Conservation (phyloP, 2,888 invertebrate genomes). For the Cephus runcator region DNA sequence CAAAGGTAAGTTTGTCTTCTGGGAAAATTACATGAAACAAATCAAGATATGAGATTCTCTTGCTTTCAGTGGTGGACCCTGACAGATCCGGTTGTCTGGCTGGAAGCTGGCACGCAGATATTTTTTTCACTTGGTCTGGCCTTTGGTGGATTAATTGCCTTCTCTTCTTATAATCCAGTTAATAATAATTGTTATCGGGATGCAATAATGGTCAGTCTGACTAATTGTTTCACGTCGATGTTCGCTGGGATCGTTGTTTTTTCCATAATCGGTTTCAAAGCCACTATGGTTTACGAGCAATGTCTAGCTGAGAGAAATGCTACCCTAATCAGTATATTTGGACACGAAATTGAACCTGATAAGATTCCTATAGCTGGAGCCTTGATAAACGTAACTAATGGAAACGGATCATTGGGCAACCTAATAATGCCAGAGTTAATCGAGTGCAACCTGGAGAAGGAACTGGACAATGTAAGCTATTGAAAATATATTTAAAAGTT, state of each 20-base stretch:
- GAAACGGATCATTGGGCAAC: slow-evolving; percentile 70
- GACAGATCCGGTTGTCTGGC: slow-evolving; percentile 94
- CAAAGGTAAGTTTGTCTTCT: slow-evolving; percentile 70
- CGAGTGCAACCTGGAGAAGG: slow-evolving; percentile 85
- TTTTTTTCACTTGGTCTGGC: slow-evolving; percentile 96
- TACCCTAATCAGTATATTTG: slow-evolving; percentile 71
- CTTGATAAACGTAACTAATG: slow-evolving; percentile 67
- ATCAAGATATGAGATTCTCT: slow-evolving; percentile 3
- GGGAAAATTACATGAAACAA: not conserved
- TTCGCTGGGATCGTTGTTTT: slow-evolving; percentile 97
- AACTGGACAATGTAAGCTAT: slow-evolving; percentile 84
- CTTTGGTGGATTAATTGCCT: slow-evolving; percentile 95
- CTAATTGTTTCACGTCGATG: slow-evolving; percentile 95
- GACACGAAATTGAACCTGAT: slow-evolving; percentile 66
- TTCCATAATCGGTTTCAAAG: slow-evolving; percentile 94
- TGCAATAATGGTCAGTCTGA: slow-evolving; percentile 90
- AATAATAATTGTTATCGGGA: slow-evolving; percentile 97
- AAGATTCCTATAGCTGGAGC: slow-evolving; percentile 71
- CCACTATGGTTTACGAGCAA: slow-evolving; percentile 83
- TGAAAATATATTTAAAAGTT: not conserved
- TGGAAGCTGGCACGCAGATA: slow-evolving; percentile 97
- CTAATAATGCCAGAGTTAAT: slow-evolving; percentile 76
- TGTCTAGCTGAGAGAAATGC: slow-evolving; percentile 75
- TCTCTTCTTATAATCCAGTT: slow-evolving; percentile 95
- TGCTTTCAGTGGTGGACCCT: slow-evolving; percentile 82